Evolutionary conservation across 2,113 vertebrate species (phyloP).

Genomic region (Lichenostomus cassidix): DNA sequence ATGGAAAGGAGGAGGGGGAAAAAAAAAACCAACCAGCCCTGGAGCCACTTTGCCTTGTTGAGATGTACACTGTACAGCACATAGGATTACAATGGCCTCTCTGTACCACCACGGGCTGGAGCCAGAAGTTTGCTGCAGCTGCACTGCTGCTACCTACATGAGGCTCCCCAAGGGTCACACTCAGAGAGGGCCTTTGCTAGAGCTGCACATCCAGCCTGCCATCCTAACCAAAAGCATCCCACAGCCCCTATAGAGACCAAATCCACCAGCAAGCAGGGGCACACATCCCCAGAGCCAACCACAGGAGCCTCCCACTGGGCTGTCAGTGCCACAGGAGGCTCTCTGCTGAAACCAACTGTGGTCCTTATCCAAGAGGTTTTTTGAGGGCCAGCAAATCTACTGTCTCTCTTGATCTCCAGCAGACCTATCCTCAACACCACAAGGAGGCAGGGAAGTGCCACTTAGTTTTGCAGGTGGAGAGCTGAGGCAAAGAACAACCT

Average conservation of each 20-base stretch:
- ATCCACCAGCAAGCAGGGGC: not conserved
- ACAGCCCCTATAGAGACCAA: not conserved
- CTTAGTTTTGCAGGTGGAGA: slow-evolving; percentile 21
- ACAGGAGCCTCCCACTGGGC: not conserved
- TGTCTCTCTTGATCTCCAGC: not conserved
- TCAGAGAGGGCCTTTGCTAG: not conserved
- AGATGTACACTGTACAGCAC: slow-evolving; percentile 56
- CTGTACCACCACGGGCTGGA: slow-evolving; percentile 53
- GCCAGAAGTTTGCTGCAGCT: slow-evolving; percentile 44
- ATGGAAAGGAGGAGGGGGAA: not conserved
- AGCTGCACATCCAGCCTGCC: not conserved
- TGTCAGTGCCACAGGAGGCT: not conserved
- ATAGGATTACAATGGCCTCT: slow-evolving; percentile 54
- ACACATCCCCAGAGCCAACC: not conserved
- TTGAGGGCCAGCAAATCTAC: not conserved
- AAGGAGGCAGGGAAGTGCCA: slow-evolving; percentile 52
- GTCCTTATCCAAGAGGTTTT: not conserved
- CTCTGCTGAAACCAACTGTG: not conserved
- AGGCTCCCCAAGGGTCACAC: not conserved
- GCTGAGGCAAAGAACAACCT: not conserved
- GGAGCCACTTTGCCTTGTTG: slow-evolving; percentile 51
- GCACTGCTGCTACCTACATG: not conserved
- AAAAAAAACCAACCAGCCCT: not conserved
- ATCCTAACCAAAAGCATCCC: not conserved
- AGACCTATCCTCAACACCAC: not conserved